Evolutionary conservation across 1,140 invertebrate genomes (phyloP), one percentile per base, ranked within the genome.

Genomic region (Procambarus virginalis): DNA sequence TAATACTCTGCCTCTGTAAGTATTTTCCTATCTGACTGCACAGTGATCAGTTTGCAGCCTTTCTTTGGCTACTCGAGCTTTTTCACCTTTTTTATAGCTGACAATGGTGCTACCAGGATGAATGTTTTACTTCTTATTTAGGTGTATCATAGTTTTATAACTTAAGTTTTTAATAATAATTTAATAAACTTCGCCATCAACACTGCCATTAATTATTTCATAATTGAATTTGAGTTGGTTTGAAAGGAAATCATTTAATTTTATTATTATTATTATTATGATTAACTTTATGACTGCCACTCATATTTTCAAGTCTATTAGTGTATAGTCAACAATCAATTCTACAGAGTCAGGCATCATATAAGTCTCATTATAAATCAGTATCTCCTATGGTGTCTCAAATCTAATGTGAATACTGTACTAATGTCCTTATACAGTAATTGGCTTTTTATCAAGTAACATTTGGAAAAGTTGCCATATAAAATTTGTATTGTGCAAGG

Each of bases 161-260:
- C 79, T 51, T 81, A 60, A 81, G 79, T 81, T 81, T 60, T 49
- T 17, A 64, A 14, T 58, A 81, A 60, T 81, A 58, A 55, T 81
- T 78, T 81, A 58, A 51, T 58, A 34, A 58, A 79, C 20, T 55
- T 79, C 46, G 77, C 77, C 46, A 49, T 58, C 51, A 81, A 34
- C 79, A 81, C 79, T 81, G 79, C 79, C 79, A 81, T 81, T 81
- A 81, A 81, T 78, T 49, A 51, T 48, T 81, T 81, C 51, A 55
- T n/a, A 60, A 60, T 34, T 81, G 79, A 58, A 20, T 81, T 81
- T n/a, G 51, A 48, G n/a, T 81, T 70, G 68, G 20, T 60, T 58
- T 60, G 22, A 60, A 60, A 34, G 51, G 51, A 58, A 81, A 34
- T 81, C 58, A 60, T 20, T 34, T 81, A 58, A 81, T 14, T 79